Percentiles rank a stretch among this genome's conserved stretches.
These are phyloP conservation scores for Dendronephthya gigantea DNA, from an alignment of 64 coral and sea anemone genomes.

Conservation along the genomic window DNA sequence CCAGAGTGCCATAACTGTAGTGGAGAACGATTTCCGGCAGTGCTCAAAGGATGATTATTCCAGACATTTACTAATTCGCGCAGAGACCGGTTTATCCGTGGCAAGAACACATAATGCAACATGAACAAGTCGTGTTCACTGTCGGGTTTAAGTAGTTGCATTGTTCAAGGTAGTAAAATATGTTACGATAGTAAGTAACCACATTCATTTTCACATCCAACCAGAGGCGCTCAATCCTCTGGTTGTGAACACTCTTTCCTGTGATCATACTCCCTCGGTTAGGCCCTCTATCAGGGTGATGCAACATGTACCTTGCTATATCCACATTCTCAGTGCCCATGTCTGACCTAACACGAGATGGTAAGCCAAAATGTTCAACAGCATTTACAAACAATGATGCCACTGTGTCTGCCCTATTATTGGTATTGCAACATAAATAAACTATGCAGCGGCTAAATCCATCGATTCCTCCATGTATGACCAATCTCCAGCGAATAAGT, in stretches of 20 bases:
- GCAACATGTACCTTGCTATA: slow-evolving; percentile 16
- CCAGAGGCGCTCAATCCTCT: background rate
- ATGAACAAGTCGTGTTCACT: background rate
- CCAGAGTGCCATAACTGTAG: slow-evolving; percentile 13
- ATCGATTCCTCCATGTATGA: background rate
- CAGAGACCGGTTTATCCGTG: background rate
- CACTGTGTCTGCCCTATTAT: background rate
- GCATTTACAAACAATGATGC: background rate
- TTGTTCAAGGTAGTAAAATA: slow-evolving; percentile 17
- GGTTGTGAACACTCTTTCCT: background rate
- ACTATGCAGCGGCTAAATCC: background rate
- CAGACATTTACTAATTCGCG: background rate
- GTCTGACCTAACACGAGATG: slow-evolving; percentile 18
- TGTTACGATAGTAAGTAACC: background rate
- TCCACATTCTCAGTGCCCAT: slow-evolving; percentile 18
- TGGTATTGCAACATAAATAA: background rate
- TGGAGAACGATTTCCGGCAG: background rate
- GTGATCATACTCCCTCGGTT: slow-evolving; percentile 8
- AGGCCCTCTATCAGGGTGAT: background rate
- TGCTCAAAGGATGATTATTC: slow-evolving; percentile 9
- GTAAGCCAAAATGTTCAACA: background rate
- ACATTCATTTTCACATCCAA: background rate
- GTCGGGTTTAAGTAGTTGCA: background rate
- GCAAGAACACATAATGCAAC: slow-evolving; percentile 17
- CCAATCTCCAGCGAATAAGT: background rate